Evolutionary conservation across 92 coral and sea anemone species (phyloP).

Genomic region (Epizoanthus rinbou): DNA sequence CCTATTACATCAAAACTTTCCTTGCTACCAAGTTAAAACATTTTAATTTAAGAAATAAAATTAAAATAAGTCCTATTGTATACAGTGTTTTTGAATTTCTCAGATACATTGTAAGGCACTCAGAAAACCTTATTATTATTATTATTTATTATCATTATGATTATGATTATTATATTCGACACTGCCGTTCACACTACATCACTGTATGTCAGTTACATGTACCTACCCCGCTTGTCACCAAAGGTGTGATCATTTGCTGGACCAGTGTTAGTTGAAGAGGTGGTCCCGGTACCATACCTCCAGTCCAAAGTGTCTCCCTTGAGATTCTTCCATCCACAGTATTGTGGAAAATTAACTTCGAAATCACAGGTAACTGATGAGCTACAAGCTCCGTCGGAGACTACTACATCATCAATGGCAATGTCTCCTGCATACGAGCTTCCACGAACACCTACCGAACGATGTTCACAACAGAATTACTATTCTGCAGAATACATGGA

Average conservation of each 20-base stretch:
- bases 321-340: constrained; percentile 80
- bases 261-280: constrained; percentile 76
- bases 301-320: constrained; percentile 73
- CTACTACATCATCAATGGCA: constrained; percentile 81
- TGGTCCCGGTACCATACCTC: constrained; percentile 75
- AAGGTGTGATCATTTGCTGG: constrained; percentile 92
- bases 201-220: not conserved
- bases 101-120: no score
- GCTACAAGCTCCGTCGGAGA: constrained; percentile 55
- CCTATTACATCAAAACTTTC: no score
- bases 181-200: no score
- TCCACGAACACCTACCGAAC: constrained; percentile 75
- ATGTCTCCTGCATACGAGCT: constrained; percentile 78
- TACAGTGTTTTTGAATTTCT: no score
- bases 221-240: constrained; percentile 82
- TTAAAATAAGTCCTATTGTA: no score
- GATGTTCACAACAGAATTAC: no score
- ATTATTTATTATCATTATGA: no score
- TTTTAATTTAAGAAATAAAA: no score
- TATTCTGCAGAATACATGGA: no score
- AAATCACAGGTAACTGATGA: constrained; percentile 74
- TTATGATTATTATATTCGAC: no score
- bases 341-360: constrained; percentile 63
- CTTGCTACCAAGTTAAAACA: no score
- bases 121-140: no score